Base-by-base conservation (phyloP, 2,113 vertebrate genomes). In the Engraulis encrasicolus region DNA sequence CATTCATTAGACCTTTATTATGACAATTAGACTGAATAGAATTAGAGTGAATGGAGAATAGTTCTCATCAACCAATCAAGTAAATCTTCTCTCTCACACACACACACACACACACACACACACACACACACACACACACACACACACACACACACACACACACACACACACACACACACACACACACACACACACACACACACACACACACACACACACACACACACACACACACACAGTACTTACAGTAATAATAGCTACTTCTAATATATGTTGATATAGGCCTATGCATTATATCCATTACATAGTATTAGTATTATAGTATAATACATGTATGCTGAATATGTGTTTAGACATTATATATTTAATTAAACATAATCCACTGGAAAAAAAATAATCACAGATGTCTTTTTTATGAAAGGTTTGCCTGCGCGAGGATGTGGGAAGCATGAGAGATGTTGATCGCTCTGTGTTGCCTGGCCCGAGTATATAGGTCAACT, bases 401-500 rank as follows among this genome's bases (percentile, higher is more conserved):
- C 7, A 7, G 3, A 27, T 58, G 4, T 45, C 40, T 45, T 15
- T 17, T 17, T 74, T 34, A 0, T 74, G n/a, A 74, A 74, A 74
- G 66, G 12, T 31, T 27, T 71, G 27, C 15, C 34, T 27, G 74
- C 50, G 6, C 81, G 17, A n/a, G 6, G 34, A n/a, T 37, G 82
- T n/a, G 54, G 12, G 34, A 34, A 34, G 27, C 66, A 74, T 50
- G 78, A 88, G 71, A 85, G 40, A 27, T 82, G 82, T 82, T 78
- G 37, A 37, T 52, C 37, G 27, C 17, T 54, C 61, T 71, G 71
- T 52, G 23, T 40, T 52, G 79, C 48, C 19, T 36, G 9, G 17
- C 27, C 31, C 38, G 27, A n/a, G 48, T 27, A 86, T 81, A 85
- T 83, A 85, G 85, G 83, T 83, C 85, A 88, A 19, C 50, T 81